phyloP scores from a whole-genome alignment of 1,140 invertebrate genomes.

The Colletes gigas region DNA sequence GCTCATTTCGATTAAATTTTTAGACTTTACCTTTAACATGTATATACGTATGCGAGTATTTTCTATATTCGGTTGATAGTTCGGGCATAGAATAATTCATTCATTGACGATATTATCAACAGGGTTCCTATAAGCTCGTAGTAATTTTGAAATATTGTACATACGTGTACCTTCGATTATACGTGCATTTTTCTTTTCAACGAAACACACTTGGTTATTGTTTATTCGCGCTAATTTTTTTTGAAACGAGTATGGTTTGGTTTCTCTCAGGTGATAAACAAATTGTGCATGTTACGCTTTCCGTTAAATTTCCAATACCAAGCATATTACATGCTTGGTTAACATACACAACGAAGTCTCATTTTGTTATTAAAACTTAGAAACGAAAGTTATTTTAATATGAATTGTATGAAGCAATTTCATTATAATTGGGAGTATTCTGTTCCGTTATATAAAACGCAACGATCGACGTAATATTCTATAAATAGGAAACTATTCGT shows the following conservation, averaged over 20 bases:
- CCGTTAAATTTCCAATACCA: slow-evolving; percentile 11
- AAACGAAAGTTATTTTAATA: not conserved
- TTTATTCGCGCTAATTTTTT: slow-evolving; percentile 34
- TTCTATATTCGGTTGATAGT: slow-evolving; percentile 52
- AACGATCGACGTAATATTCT: not conserved
- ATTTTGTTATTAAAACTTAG: not conserved
- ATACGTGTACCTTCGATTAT: slow-evolving; percentile 42
- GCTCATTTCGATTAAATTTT: slow-evolving; percentile 13
- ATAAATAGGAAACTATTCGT: slow-evolving; percentile 11
- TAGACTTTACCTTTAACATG: slow-evolving; percentile 58
- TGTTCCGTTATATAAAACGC: slow-evolving; percentile 5
- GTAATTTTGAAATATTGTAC: slow-evolving; percentile 54
- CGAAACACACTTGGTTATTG: slow-evolving; percentile 30
- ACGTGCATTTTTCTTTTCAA: slow-evolving; percentile 36
- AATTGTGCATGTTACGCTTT: not conserved
- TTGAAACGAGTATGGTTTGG: slow-evolving; percentile 16
- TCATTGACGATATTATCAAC: slow-evolving; percentile 57
- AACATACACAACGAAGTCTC: slow-evolving; percentile 33
- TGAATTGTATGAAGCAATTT: not conserved
- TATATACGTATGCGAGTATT: slow-evolving; percentile 52
- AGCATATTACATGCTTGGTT: not conserved
- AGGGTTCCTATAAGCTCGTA: slow-evolving; percentile 63
- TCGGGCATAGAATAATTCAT: slow-evolving; percentile 34
- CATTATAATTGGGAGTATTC: not conserved
- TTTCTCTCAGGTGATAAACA: slow-evolving; percentile 24